A percentile compares a stretch with the other conserved stretches of the same genome.
Conservation (phyloP, 2,113 vertebrate genomes). For the Nipponia nippon region DNA sequence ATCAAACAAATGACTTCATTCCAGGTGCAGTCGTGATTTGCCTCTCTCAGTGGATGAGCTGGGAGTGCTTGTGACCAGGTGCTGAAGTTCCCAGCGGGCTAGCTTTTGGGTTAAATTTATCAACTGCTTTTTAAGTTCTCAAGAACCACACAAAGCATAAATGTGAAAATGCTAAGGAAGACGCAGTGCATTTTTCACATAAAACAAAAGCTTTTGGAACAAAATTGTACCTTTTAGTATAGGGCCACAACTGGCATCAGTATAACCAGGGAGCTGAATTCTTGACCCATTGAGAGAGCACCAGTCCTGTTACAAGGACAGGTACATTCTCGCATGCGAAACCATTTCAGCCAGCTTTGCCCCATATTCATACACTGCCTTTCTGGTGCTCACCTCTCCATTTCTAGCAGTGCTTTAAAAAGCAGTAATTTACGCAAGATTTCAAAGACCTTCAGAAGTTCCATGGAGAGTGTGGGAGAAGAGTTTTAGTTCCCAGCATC, state of each 20-base stretch:
- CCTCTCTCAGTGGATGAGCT: not conserved
- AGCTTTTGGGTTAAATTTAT: not conserved
- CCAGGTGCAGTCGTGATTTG: not conserved
- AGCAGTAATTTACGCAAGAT: not conserved
- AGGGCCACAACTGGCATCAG: not conserved
- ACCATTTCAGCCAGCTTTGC: not conserved
- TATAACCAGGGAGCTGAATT: not conserved
- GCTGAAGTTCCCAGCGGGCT: not conserved
- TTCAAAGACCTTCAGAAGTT: conserved; percentile 30
- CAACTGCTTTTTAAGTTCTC: not conserved
- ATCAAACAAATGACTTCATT: not conserved
- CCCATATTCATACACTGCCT: not conserved
- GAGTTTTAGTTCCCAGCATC: not conserved
- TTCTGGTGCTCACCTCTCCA: not conserved
- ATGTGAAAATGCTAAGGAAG: not conserved
- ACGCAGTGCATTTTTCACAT: not conserved
- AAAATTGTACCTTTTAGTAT: not conserved
- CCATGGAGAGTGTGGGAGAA: not conserved
- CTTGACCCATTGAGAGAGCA: not conserved
- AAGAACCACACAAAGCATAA: not conserved
- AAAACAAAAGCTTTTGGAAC: not conserved
- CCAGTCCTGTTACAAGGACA: not conserved
- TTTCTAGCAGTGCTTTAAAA: not conserved
- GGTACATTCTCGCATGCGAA: not conserved
- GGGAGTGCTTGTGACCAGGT: not conserved